Percentiles rank a stretch among this genome's conserved stretches.
These are phyloP conservation scores for Cephalopterus ornatus DNA, from an alignment of 2,113 vertebrate genomes.

Conservation along the genomic window DNA sequence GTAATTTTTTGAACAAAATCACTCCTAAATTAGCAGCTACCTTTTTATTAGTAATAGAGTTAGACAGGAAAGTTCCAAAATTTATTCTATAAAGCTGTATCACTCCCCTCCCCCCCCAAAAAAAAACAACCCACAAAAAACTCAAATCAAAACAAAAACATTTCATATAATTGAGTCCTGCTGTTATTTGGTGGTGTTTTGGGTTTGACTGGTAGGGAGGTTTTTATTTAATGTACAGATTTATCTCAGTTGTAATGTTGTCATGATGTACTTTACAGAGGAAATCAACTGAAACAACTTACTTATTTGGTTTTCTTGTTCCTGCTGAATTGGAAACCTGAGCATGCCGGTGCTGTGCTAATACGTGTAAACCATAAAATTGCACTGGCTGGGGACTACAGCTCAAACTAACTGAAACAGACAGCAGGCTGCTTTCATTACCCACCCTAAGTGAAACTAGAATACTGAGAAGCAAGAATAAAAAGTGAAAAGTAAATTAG, in stretches of 20 bases:
- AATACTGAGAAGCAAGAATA: slow-evolving; percentile 1
- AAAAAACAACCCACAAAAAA: not conserved
- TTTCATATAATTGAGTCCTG: not conserved
- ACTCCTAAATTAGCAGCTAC: not conserved
- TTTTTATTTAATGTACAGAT: slow-evolving; percentile 1
- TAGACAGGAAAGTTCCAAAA: not conserved
- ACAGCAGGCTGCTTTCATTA: not conserved
- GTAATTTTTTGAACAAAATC: not conserved
- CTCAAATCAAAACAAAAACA: not conserved
- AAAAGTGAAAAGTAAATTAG: slow-evolving; percentile 20
- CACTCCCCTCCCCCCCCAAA: no score
- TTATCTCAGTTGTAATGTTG: not conserved
- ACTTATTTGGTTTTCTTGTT: slow-evolving; percentile 6
- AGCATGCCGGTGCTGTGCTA: not conserved
- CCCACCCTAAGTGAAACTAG: not conserved
- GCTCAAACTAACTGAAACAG: not conserved
- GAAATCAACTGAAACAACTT: not conserved
- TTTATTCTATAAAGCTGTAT: not conserved
- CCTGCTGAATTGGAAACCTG: not conserved
- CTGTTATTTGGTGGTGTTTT: not conserved
- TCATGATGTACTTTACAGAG: not conserved
- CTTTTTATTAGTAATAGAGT: not conserved
- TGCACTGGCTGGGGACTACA: not conserved
- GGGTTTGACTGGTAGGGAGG: not conserved
- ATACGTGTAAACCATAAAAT: not conserved